phyloP scores from a whole-genome alignment of 1,140 invertebrate species.

The Drosophila tsacasi region DNA sequence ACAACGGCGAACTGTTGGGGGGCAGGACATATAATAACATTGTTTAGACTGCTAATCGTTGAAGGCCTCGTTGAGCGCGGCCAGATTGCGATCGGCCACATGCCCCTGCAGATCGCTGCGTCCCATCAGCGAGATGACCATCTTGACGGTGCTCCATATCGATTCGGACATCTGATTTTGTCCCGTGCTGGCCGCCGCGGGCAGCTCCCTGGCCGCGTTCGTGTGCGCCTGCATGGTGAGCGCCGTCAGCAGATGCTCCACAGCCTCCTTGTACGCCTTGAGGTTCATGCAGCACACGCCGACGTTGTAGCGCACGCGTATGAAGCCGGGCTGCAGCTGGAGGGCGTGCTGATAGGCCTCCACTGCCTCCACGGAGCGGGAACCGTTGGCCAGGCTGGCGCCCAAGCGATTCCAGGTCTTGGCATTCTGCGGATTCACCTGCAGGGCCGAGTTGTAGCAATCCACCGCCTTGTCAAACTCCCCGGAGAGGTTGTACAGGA shows the following conservation, averaged over 20 bases:
- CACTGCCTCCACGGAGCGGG: slow-evolving; percentile 97
- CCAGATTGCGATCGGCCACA: slow-evolving; percentile 69
- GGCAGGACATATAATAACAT: neutral
- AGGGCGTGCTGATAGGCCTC: slow-evolving; percentile 97
- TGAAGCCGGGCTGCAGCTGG: slow-evolving; percentile 96
- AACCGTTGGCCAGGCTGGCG: slow-evolving; percentile 98
- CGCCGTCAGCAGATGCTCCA: slow-evolving; percentile 97
- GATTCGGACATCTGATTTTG: slow-evolving; percentile 94
- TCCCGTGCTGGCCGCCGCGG: slow-evolving; percentile 80
- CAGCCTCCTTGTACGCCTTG: slow-evolving; percentile 96
- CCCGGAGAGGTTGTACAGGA: slow-evolving; percentile 96
- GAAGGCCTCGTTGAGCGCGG: slow-evolving; percentile 76
- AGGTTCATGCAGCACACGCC: slow-evolving; percentile 99
- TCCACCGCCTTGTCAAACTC: slow-evolving; percentile 98
- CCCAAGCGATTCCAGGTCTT: slow-evolving; percentile 98
- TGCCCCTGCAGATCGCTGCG: slow-evolving; percentile 89
- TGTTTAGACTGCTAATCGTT: slow-evolving; percentile 61
- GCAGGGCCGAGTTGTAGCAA: slow-evolving; percentile 96
- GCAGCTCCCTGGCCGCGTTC: slow-evolving; percentile 86
- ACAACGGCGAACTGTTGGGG: neutral
- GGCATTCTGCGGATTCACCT: slow-evolving; percentile 94
- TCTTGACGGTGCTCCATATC: slow-evolving; percentile 97
- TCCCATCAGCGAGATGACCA: slow-evolving; percentile 95
- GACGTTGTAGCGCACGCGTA: slow-evolving; percentile 98
- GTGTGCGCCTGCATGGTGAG: slow-evolving; percentile 96